Evolutionary conservation across 2,113 vertebrate genomes (phyloP).

Genomic region (Sula dactylatra): DNA sequence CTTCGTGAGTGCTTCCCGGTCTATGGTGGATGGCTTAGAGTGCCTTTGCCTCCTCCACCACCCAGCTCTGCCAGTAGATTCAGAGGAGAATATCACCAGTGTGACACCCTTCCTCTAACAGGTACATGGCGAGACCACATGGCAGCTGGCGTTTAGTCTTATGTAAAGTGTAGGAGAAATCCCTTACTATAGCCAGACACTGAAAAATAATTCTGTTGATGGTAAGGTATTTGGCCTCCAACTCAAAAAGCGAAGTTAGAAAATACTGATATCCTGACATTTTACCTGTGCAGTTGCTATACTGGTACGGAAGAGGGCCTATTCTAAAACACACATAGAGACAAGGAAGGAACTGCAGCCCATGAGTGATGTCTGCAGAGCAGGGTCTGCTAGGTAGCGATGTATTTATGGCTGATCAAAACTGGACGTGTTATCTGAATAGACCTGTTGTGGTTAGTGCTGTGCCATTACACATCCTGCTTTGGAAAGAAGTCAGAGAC

Average conservation of each 20-base stretch:
- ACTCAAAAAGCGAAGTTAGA: background rate
- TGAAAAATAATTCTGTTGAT: background rate
- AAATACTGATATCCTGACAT: background rate
- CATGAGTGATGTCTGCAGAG: background rate
- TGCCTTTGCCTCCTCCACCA: background rate
- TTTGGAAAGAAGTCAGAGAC: background rate
- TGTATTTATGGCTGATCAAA: background rate
- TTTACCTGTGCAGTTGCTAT: background rate
- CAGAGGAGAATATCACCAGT: background rate
- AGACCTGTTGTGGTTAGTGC: background rate
- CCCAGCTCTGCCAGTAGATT: background rate
- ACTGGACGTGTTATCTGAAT: background rate
- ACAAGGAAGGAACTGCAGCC: background rate
- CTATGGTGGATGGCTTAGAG: background rate
- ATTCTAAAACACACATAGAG: background rate
- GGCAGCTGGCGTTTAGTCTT: background rate
- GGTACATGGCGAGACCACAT: background rate
- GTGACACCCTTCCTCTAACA: background rate
- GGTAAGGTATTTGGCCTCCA: background rate
- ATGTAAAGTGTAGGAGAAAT: background rate
- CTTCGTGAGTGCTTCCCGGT: background rate
- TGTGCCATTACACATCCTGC: accelerated
- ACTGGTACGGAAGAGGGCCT: background rate
- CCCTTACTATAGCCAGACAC: background rate
- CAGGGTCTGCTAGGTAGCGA: background rate